phyloP scores from a whole-genome alignment of 2,113 vertebrate species.

The Serilophus lunatus region DNA sequence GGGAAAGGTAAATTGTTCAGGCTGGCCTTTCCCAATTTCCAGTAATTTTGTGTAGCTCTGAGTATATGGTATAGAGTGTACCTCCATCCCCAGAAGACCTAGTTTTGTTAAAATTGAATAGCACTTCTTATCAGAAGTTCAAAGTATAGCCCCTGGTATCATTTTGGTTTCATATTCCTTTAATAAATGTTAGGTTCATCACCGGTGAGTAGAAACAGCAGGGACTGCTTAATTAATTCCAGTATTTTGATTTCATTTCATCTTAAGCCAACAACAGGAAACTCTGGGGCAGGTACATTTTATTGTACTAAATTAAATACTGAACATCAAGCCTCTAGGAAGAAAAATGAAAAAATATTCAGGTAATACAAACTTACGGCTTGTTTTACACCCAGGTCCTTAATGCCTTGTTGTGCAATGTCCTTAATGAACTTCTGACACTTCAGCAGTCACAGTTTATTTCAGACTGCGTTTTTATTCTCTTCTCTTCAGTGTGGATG shows the following conservation, averaged over 20 bases:
- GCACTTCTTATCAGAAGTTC: slow-evolving; percentile 24
- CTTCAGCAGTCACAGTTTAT: not conserved
- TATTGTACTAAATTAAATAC: slow-evolving; percentile 5
- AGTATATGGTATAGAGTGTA: not conserved
- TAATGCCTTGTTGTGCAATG: not conserved
- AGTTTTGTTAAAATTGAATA: not conserved
- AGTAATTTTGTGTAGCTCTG: not conserved
- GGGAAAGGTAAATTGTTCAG: not conserved
- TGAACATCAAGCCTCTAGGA: slow-evolving; percentile 17
- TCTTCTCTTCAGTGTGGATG: not conserved
- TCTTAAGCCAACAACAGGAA: slow-evolving; percentile 39
- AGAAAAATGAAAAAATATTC: not conserved
- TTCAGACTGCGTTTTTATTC: not conserved
- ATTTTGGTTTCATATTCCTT: not conserved
- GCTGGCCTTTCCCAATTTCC: not conserved
- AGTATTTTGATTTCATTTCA: slow-evolving; percentile 49
- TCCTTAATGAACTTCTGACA: slow-evolving; percentile 18
- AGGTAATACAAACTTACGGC: not conserved
- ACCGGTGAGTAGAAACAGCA: not conserved
- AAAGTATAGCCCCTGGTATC: slow-evolving; percentile 22
- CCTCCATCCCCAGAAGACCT: not conserved
- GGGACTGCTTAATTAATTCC: slow-evolving; percentile 27
- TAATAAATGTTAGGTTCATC: slow-evolving; percentile 13
- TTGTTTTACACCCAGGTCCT: not conserved
- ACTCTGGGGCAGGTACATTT: not conserved